Conservation (phyloP, 1,140 invertebrate species). For the Leptinotarsa defecta region DNA sequence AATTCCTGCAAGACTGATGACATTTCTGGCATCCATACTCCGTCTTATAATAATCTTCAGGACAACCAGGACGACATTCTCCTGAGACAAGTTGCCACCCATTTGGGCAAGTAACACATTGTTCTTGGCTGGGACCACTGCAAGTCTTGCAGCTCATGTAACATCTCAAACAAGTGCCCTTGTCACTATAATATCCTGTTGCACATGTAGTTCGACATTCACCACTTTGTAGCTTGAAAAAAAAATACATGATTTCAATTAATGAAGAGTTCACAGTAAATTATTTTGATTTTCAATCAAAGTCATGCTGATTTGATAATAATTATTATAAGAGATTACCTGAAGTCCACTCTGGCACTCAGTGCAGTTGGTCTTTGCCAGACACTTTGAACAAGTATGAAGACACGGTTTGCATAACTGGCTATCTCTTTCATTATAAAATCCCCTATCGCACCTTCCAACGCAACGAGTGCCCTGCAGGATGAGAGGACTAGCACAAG, state of each 20-base stretch:
- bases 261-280: neutral
- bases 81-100: conserved; percentile 79
- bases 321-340: conserved; percentile 39
- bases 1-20: conserved; percentile 81
- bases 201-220: conserved; percentile 78
- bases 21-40: conserved; percentile 81
- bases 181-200: conserved; percentile 80
- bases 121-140: conserved; percentile 74
- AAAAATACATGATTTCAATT: conserved; percentile 7
- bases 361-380: conserved; percentile 77
- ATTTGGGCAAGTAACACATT: conserved; percentile 80
- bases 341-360: conserved; percentile 72
- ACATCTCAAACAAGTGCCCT: conserved; percentile 79
- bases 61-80: conserved; percentile 82
- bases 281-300: too few species aligned
- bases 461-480: conserved; percentile 74
- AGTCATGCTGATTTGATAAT: too few species aligned
- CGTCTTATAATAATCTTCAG: conserved; percentile 80
- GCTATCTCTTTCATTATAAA: conserved; percentile 65
- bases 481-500: conserved; percentile 68
- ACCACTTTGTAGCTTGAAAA: conserved; percentile 68
- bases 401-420: conserved; percentile 75
- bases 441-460: conserved; percentile 72
- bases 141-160: conserved; percentile 84
- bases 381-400: conserved; percentile 77